Base-by-base conservation (phyloP, 2,888 invertebrate genomes). In the Pollenia angustigena region DNA sequence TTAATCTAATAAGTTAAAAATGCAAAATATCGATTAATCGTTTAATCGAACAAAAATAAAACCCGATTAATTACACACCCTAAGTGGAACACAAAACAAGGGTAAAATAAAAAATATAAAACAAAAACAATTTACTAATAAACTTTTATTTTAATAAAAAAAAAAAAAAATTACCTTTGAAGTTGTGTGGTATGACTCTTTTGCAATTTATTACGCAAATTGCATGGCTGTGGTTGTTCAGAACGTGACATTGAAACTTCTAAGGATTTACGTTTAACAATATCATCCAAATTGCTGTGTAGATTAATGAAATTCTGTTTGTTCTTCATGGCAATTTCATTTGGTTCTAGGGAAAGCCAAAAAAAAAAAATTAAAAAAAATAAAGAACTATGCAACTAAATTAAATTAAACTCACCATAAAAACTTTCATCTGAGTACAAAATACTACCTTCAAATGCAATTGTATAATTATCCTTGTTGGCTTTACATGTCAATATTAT, bases 391-490 rank as follows among this genome's bases (percentile, higher is more conserved):
- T 46, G 32, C 32, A 40, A 40, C 6, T 56, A 40, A 40, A 6
- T 32, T 7, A 50, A 44, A 44, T 32, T 0, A 4, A 62, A 81
- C 90, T 90, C 87, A 93, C 93, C 94, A 93, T 96, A 96, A 94
- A 96, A 96, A 92, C 96, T 97, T 92, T 96, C 97, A 94, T 97
- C 97, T 76, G 97, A 97, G 93, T 96, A 97, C 94, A 96, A 96
- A 89, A 96, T 96, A 90, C 97, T 97, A 91, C 97, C 98, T 94
- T 98, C 98, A 91, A 98, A 98, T 89, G 98, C 98, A 91, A 98
- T 98, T 88, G 98, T 98, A 93, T 98, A 98, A 94, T 98, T 98
- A 94, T 98, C 97, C 94, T 98, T 98, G 93, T 98, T 97, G 87
- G 97, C 97, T 94, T 97, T 97, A 93, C 98, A 98, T 88, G 98